These are phyloP conservation scores for Murina feae DNA, from an alignment of 2,113 vertebrate species.

Conservation along the genomic window DNA sequence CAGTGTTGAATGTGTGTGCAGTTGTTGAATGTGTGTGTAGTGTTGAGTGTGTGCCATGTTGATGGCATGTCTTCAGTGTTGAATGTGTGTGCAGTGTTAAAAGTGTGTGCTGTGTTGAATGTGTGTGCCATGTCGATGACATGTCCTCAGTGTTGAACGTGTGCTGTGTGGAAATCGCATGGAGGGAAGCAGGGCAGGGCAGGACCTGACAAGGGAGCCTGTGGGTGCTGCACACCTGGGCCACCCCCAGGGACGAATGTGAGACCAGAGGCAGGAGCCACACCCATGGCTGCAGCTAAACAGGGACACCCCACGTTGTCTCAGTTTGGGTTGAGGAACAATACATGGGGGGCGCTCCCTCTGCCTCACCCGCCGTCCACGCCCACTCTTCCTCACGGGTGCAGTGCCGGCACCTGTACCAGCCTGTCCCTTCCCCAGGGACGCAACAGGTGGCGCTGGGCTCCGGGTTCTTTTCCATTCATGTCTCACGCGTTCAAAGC, in stretches of 20 bases:
- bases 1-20: background rate
- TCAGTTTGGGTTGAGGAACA: background rate
- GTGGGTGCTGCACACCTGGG: accelerated
- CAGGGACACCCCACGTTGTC: background rate
- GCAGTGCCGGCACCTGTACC: accelerated
- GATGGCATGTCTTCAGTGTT: background rate
- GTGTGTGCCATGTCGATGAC: too few relatives aligned
- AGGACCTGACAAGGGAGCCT: accelerated
- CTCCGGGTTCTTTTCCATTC: accelerated
- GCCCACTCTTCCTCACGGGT: accelerated
- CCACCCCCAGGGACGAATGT: accelerated
- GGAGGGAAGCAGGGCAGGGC: background rate
- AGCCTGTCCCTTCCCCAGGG: too few relatives aligned
- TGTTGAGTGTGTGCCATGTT: background rate
- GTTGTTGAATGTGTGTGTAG: background rate
- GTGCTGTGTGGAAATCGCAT: background rate
- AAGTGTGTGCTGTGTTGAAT: too few relatives aligned
- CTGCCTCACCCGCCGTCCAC: accelerated
- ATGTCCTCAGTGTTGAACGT: too few relatives aligned
- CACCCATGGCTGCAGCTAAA: accelerated
- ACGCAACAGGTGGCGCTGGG: accelerated
- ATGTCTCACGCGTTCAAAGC: accelerated
- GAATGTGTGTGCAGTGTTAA: background rate
- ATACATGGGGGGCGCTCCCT: accelerated
- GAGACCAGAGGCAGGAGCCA: accelerated